Evolutionary conservation across 2,797 vertebrate genomes (phyloP), one percentile per base, ranked within the genome.

Genomic region (Melanotaenia nigrans): DNA sequence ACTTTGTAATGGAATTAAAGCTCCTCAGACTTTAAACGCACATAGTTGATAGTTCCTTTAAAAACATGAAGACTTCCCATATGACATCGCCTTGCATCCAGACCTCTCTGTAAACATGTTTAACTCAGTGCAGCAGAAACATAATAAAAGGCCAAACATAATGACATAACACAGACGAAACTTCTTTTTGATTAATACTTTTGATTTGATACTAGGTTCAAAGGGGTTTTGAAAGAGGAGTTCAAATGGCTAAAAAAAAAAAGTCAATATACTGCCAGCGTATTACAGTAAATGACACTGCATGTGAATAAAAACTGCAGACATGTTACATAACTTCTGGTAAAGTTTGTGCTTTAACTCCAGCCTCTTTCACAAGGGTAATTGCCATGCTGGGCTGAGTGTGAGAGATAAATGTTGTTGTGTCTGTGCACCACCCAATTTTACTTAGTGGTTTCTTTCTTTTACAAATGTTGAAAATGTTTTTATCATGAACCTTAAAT

Each of bases 301-400:
- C 79, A 83, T 68, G 84, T 77, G 84, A 83, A 84, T 87, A 81
- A 87, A 89, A 90, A 89, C 79, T 60, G 77, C 85, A 90, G 88
- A 87, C 84, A 30, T 67, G 87, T 91, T 93, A 82, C 71, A 88
- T 92, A 92, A 93, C 87, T 92, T 92, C 89, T 91, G 90, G 88
- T 90, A 88, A 90, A 69, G 53, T 83, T 90, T 66, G 65, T 73
- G 53, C 74, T 87, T 83, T 61, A 81, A 81, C 81, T 84, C 70
- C 79, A 80, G 75, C 61, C 77, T 79, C 61, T 40, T 90, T 84
- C 65, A 63, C 42, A 73, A 75, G 71, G 45, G 70, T 77, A 81
- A 84, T 83, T 84, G 67, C 78, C 77, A 74, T 65, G 69, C 68
- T 71, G 71, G 40, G 54, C 33, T 69, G 62, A 77, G 36, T 42